Evolutionary conservation across 2,888 invertebrate genomes (phyloP), one percentile per base, ranked within the genome.

Genomic region (Steinernema carpocapsae): DNA sequence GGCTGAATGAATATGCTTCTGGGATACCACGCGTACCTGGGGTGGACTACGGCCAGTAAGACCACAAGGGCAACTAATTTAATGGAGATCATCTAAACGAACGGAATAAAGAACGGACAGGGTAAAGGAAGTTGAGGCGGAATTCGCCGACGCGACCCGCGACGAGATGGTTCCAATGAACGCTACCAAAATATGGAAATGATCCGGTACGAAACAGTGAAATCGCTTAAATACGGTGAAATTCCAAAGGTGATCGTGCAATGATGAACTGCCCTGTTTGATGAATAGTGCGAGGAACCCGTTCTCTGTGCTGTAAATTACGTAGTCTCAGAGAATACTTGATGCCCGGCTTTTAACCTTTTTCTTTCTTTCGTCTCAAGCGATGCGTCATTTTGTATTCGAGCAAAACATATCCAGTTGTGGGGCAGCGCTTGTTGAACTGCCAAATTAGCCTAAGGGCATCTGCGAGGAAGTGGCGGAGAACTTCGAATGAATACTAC

Each of bases 301-400:
- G 64, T 64, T 64, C 48, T 64, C 14, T 17, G 24, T 12, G 29
- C 29, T 64, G 64, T 64, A 64, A 64, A 26, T 29, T 26, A 37
- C 64, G 64, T 64, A 64, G 64, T 7, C 32, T 64, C 32, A 32
- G 64, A 29, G 64, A 64, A 14, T 64, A 64, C 64, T 17, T 48
- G 48, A 48, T 48, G n/a, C 48, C 32, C 14, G 64, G 64, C 64
- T 26, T 32, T 64, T 32, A 64, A 64, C 64, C 64, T 64, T 64
- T 14, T 32, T 26, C 32, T 14, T 32, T 26, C 32, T 64, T 64
- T 32, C 64, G 29, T 64, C 64, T 22, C 32, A 64, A n/a, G 4
- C 64, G 64, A n/a, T 64, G 64, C 26, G 64, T 64, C 64, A 64
- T 64, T 32, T 64, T 32, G 26, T 64, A 29, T 29, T 64, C 29